phyloP scores from a whole-genome alignment of 2,888 invertebrate species.

The Rhaphigaster nebulosa region DNA sequence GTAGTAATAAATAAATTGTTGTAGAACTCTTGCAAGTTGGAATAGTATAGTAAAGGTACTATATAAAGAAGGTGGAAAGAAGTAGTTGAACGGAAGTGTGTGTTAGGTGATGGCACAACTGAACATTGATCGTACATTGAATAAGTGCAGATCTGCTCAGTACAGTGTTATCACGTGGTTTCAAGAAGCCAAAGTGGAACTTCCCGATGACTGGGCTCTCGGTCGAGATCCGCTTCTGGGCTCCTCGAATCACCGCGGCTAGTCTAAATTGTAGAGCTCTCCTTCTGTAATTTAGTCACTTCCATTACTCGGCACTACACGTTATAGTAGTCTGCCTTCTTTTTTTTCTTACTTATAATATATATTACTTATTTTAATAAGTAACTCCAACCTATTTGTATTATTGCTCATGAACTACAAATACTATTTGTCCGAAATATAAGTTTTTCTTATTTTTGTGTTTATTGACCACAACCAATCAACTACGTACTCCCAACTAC shows the following conservation, averaged over 20 bases:
- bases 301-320: too few species aligned
- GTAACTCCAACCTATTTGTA: too few species aligned
- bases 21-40: neutral
- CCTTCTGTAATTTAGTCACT: slow-evolving; percentile 69
- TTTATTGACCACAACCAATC: too few species aligned
- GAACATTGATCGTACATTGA: slow-evolving; percentile 60
- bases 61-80: neutral
- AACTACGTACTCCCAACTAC: too few species aligned
- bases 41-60: neutral
- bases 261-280: slow-evolving; percentile 75
- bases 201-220: slow-evolving; percentile 74
- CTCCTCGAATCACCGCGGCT: slow-evolving; percentile 76
- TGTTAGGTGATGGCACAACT: slow-evolving; percentile 62
- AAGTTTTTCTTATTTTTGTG: too few species aligned
- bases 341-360: too few species aligned
- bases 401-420: too few species aligned
- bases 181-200: slow-evolving; percentile 74
- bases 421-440: too few species aligned
- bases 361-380: too few species aligned
- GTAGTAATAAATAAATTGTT: neutral
- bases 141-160: slow-evolving; percentile 76
- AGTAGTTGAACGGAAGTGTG: slow-evolving; percentile 57
- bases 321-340: too few species aligned
- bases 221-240: slow-evolving; percentile 71
- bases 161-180: slow-evolving; percentile 76